These are phyloP conservation scores for Clistopyga incitator DNA, from an alignment of 2,888 invertebrate genomes.

Conservation along the genomic window DNA sequence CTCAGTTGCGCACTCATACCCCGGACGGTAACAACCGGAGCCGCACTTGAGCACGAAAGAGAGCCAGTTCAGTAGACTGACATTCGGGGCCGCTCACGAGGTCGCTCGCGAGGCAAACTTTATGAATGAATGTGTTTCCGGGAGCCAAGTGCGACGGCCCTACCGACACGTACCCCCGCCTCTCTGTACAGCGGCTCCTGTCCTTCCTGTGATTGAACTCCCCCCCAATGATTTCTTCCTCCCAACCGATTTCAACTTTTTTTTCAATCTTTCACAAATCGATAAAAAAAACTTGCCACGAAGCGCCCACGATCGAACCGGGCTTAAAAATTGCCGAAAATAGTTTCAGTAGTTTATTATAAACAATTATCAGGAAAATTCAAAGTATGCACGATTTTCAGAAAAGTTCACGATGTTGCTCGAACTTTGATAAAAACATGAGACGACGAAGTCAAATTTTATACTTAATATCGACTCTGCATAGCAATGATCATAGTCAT, in stretches of 20 bases:
- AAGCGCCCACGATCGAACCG: too few relatives aligned
- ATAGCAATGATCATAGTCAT: too few relatives aligned
- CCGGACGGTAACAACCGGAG: constrained; percentile 25
- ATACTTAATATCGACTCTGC: too few relatives aligned
- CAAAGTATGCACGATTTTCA: too few relatives aligned
- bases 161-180: constrained; percentile 53
- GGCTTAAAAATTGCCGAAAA: too few relatives aligned
- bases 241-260: constrained; percentile 38
- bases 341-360: too few relatives aligned
- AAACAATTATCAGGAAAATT: too few relatives aligned
- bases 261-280: constrained; percentile 13
- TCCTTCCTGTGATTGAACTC: constrained; percentile 55
- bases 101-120: constrained; percentile 79
- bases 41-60: constrained; percentile 41
- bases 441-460: too few relatives aligned
- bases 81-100: constrained; percentile 67
- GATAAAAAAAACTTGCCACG: too few relatives aligned
- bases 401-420: too few relatives aligned
- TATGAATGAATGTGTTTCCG: constrained; percentile 81
- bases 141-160: constrained; percentile 68
- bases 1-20: constrained; percentile 25
- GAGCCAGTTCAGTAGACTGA: constrained; percentile 48
- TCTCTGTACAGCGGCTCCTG: constrained; percentile 50
- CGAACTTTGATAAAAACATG: too few relatives aligned
- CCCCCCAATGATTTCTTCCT: constrained; percentile 54